Evolutionary conservation across 1,140 invertebrate genomes (phyloP).

Genomic region (Meteorus sp.): DNA sequence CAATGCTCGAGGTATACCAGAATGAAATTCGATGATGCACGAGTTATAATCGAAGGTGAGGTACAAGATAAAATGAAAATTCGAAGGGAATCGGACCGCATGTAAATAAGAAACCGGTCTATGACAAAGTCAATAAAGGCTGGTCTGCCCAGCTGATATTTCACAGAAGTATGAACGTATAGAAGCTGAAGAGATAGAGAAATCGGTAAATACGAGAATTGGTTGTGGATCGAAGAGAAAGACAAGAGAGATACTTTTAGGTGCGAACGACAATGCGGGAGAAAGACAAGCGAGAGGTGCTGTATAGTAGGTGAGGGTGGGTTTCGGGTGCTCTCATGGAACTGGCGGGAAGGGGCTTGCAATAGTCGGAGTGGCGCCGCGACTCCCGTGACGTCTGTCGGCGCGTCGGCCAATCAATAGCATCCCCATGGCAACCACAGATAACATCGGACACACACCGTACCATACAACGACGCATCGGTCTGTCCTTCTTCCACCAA

Average conservation of each 20-base stretch:
- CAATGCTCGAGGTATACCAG: too few species aligned
- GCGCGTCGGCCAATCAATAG: slow-evolving; percentile 61
- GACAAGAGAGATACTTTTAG: slow-evolving; percentile 23
- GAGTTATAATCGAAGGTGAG: too few species aligned
- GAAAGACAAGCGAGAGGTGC: slow-evolving; percentile 28
- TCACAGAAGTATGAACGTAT: too few species aligned
- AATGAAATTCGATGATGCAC: too few species aligned
- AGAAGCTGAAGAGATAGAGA: too few species aligned
- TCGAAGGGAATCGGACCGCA: too few species aligned
- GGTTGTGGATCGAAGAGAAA: too few species aligned
- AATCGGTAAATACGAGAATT: neutral
- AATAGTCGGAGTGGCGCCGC: slow-evolving; percentile 59
- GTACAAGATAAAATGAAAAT: too few species aligned
- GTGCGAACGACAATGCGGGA: slow-evolving; percentile 25
- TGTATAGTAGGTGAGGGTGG: slow-evolving; percentile 22
- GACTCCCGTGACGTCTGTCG: slow-evolving; percentile 61
- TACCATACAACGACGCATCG: slow-evolving; percentile 22
- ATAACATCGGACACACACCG: slow-evolving; percentile 56
- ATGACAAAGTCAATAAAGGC: too few species aligned
- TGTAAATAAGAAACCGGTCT: too few species aligned
- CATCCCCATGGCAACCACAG: slow-evolving; percentile 61
- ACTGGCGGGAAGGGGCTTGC: slow-evolving; percentile 37
- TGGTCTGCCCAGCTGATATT: too few species aligned
- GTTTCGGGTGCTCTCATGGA: slow-evolving; percentile 9
- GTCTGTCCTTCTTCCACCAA: slow-evolving; percentile 17